Evolutionary conservation across 2,113 vertebrate genomes (phyloP).

Genomic region (Takifugu bimaculatus): DNA sequence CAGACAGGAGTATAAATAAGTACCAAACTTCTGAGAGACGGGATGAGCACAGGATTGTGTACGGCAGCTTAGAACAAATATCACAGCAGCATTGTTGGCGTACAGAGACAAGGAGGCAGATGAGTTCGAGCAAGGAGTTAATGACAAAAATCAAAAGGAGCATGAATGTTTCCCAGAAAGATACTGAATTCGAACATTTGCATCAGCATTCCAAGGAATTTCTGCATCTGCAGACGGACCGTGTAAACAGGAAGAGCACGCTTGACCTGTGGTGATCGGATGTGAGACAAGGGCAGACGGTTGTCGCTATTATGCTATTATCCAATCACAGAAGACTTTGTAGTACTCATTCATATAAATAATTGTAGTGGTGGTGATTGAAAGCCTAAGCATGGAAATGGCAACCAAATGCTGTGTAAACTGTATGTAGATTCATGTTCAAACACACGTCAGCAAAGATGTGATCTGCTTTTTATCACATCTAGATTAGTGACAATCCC

Average conservation of each 20-base stretch:
- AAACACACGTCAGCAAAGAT: too few relatives aligned
- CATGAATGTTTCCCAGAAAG: not conserved
- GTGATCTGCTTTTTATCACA: too few relatives aligned
- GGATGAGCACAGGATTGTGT: constrained; percentile 21
- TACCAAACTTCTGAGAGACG: constrained; percentile 51
- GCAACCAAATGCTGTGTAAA: not conserved
- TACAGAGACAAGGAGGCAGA: not conserved
- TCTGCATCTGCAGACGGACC: not conserved
- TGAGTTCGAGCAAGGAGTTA: constrained; percentile 1
- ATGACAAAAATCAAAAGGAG: not conserved
- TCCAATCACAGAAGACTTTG: constrained; percentile 35
- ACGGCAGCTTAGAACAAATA: constrained; percentile 17
- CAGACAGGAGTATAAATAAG: constrained; percentile 49
- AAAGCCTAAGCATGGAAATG: not conserved
- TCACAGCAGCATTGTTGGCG: not conserved
- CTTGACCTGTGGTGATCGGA: constrained; percentile 50
- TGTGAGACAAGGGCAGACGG: constrained; percentile 38
- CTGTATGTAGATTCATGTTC: too few relatives aligned
- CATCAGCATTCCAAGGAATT: not conserved
- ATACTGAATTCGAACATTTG: not conserved
- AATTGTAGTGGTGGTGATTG: constrained; percentile 1
- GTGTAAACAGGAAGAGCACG: constrained; percentile 59
- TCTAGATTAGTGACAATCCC: too few relatives aligned
- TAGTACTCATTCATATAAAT: constrained; percentile 25
- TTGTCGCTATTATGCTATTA: constrained; percentile 46